Evolutionary conservation across 2,113 vertebrate species (phyloP).

Genomic region (Euleptes europaea): DNA sequence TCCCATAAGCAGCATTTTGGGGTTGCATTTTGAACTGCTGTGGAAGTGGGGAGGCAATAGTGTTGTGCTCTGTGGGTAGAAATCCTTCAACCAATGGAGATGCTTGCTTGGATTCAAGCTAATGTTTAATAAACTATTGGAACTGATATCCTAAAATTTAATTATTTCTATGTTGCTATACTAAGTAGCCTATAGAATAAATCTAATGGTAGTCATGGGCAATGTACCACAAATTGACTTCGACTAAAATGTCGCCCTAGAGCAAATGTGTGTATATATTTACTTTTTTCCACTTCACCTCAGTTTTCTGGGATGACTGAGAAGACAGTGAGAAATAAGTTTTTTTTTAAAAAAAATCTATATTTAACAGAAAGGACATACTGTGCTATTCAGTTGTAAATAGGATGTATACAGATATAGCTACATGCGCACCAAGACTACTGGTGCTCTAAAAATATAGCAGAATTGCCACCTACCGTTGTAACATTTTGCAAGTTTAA

Average conservation of each 20-base stretch:
- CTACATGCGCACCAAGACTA: conserved; percentile 49
- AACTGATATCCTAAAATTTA: too few relatives aligned
- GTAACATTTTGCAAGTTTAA: conserved; percentile 60
- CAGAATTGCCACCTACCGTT: conserved; percentile 62
- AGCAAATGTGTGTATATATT: neutral
- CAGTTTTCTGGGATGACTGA: conserved; percentile 20
- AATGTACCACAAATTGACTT: neutral
- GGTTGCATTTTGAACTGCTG: too few relatives aligned
- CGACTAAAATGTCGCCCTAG: neutral
- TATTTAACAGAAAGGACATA: conserved; percentile 44
- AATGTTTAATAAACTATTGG: too few relatives aligned
- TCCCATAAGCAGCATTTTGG: too few relatives aligned
- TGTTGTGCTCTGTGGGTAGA: too few relatives aligned
- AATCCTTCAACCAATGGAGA: too few relatives aligned
- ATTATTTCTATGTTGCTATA: too few relatives aligned
- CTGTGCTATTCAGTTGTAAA: conserved; percentile 55
- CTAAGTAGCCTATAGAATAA: too few relatives aligned
- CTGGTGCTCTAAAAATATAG: conserved; percentile 54
- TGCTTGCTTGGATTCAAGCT: too few relatives aligned
- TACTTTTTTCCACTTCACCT: conserved; percentile 6
- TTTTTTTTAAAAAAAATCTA: conserved; percentile 50
- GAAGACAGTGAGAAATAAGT: conserved; percentile 40
- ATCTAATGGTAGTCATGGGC: neutral
- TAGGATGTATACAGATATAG: conserved; percentile 42
- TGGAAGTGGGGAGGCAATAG: too few relatives aligned